Evolutionary conservation across 2,797 vertebrate genomes (phyloP), one percentile per base, ranked within the genome.

Genomic region (Oreortyx pictus): DNA sequence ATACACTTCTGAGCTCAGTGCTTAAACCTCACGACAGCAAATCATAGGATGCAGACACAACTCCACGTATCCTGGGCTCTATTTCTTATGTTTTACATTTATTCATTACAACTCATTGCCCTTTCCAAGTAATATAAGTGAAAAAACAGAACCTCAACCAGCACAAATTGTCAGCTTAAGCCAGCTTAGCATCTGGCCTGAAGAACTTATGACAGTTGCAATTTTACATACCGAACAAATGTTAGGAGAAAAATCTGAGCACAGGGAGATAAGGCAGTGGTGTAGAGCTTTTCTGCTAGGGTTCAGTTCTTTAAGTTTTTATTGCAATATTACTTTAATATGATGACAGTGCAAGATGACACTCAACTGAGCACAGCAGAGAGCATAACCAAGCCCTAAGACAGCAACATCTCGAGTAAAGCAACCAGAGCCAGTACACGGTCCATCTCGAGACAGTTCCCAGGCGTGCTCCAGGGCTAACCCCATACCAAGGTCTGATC

Each of bases 11-110:
- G 35, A 74, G 35, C 62, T 92, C 72, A 72, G 75, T 2, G 1
- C 75, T 91, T 56, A 91, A 96, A 88, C 25, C 71, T 74, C 70
- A 86, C 7, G 1, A 82, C 77, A 89, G 82, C 89, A 88, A 79
- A 89, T 86, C 61, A 74, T 13, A 46, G 91, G 71, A 89, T 66
- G n/a, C 59, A 87, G 82, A 77, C 43, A 83, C 0, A 0, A 88
- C 49, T 93, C 54, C 60, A 31, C 37, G 13, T 49, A 93, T 59
- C 49, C 73, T 56, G 50, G 59, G 35, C 75, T 92, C 56, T 76
- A 23, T 75, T 94, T 81, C 80, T 86, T 91, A n/a, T 81, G 52
- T 83, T 95, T 91, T 77, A 92, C 64, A 56, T 88, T 93, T 82
- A 89, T 86, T 91, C 72, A 88, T 79, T 79, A 89, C 14, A 86